These are phyloP conservation scores for Hydractinia echinata DNA, from an alignment of 30 jellyfish, hydroid and myxozoan genomes.

Conservation along the genomic window DNA sequence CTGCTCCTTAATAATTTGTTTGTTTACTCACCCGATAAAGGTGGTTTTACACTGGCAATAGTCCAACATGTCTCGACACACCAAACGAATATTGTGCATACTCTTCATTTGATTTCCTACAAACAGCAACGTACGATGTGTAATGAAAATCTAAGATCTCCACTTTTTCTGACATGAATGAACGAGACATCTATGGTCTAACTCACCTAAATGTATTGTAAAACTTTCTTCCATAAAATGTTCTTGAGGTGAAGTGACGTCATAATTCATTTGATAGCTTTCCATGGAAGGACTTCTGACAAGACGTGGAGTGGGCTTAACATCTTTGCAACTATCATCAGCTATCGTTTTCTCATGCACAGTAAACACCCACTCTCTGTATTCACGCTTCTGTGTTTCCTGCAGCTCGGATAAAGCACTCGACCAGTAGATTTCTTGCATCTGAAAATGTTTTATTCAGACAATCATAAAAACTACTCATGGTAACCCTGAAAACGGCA, in stretches of 20 bases:
- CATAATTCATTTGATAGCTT: slow-evolving; percentile 33
- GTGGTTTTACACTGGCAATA: slow-evolving; percentile 72
- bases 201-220: slow-evolving; percentile 82
- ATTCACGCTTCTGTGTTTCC: slow-evolving; percentile 82
- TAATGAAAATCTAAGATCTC: neutral
- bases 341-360: slow-evolving; percentile 66
- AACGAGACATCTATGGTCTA: neutral
- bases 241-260: slow-evolving; percentile 57
- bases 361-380: slow-evolving; percentile 82
- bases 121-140: neutral
- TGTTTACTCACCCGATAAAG: slow-evolving; percentile 53
- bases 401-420: slow-evolving; percentile 85
- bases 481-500: no score
- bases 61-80: slow-evolving; percentile 76
- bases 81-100: slow-evolving; percentile 81
- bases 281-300: slow-evolving; percentile 33
- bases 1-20: no score
- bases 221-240: slow-evolving; percentile 82
- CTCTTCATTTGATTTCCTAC: slow-evolving; percentile 88
- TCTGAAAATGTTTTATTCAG: slow-evolving; percentile 14
- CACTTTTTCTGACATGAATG: neutral
- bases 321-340: slow-evolving; percentile 20
- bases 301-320: slow-evolving; percentile 14
- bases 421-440: slow-evolving; percentile 87
- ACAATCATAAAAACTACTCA: no score